A percentile compares a stretch with the other conserved stretches of the same genome.
Conservation (phyloP, 2,113 vertebrate genomes). For the Tiliqua scincoides region DNA sequence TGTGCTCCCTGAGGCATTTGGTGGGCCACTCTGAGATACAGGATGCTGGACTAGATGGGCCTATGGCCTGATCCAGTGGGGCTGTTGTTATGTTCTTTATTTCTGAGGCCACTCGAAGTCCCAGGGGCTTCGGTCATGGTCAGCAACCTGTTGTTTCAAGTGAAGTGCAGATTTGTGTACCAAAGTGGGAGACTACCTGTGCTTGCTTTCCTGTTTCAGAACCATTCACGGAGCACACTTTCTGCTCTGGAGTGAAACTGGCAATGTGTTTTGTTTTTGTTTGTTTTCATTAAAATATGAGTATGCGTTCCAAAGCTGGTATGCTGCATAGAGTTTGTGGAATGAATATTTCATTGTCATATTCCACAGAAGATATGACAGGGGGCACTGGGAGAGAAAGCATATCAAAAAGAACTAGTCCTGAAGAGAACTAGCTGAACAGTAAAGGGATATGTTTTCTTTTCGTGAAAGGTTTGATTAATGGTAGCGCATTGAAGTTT, state of each 20-base stretch:
- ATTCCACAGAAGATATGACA: conserved; percentile 50
- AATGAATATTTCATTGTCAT: conserved; percentile 21
- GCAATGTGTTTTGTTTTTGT: neutral
- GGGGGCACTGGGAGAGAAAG: conserved; percentile 48
- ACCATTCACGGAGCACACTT: no score
- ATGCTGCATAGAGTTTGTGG: no score
- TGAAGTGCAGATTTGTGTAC: no score
- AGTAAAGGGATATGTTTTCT: conserved; percentile 60
- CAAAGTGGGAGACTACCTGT: no score
- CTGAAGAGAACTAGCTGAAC: conserved; percentile 49
- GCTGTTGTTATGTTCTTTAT: no score
- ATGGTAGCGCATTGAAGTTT: conserved; percentile 41
- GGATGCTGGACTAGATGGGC: no score
- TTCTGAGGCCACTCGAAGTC: neutral
- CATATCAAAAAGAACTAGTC: conserved; percentile 64
- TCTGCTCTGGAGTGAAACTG: no score
- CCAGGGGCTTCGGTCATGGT: neutral
- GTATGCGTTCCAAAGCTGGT: neutral
- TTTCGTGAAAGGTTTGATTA: conserved; percentile 45
- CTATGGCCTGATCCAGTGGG: no score
- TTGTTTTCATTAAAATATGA: neutral
- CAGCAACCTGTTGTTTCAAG: neutral
- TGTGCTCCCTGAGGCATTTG: no score
- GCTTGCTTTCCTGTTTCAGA: no score
- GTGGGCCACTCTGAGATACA: no score